These are phyloP conservation scores for Aradus depressus DNA, from an alignment of 2,888 invertebrate species.

Conservation along the genomic window DNA sequence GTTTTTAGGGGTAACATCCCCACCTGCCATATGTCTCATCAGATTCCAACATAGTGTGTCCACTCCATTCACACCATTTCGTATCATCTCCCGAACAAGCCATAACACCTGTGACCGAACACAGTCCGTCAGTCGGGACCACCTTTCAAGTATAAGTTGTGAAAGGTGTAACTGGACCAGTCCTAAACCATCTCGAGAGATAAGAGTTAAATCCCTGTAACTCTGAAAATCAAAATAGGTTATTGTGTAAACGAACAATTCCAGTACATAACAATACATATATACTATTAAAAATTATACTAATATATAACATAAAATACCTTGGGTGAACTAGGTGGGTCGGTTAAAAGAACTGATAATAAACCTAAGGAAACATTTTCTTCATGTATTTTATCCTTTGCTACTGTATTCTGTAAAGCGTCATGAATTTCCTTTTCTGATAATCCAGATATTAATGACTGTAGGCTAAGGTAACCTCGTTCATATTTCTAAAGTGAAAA, in stretches of 20 bases:
- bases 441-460: conserved; percentile 65
- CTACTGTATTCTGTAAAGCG: conserved; percentile 75
- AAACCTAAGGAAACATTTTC: conserved; percentile 80
- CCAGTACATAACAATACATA: not conserved
- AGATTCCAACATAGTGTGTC: conserved; percentile 86
- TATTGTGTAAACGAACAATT: not conserved
- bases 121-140: conserved; percentile 71
- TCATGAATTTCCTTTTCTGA: conserved; percentile 92
- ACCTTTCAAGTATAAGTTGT: conserved; percentile 78
- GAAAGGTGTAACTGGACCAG: conserved; percentile 70
- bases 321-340: conserved; percentile 67
- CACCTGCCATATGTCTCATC: conserved; percentile 88
- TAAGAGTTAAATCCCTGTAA: conserved; percentile 81
- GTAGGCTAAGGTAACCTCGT: conserved; percentile 65
- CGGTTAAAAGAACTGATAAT: conserved; percentile 76
- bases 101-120: conserved; percentile 76
- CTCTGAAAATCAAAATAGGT: conserved; percentile 40
- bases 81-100: conserved; percentile 84
- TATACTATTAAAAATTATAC: not conserved
- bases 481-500: conserved; percentile 71
- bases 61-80: conserved; percentile 73
- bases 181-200: conserved; percentile 78
- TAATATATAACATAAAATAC: conserved; percentile 30
- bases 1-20: conserved; percentile 78
- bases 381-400: conserved; percentile 81